Evolutionary conservation across 2,797 vertebrate species (phyloP), one percentile per base, ranked within the genome.

Genomic region (Lepilemur septentrionalis): DNA sequence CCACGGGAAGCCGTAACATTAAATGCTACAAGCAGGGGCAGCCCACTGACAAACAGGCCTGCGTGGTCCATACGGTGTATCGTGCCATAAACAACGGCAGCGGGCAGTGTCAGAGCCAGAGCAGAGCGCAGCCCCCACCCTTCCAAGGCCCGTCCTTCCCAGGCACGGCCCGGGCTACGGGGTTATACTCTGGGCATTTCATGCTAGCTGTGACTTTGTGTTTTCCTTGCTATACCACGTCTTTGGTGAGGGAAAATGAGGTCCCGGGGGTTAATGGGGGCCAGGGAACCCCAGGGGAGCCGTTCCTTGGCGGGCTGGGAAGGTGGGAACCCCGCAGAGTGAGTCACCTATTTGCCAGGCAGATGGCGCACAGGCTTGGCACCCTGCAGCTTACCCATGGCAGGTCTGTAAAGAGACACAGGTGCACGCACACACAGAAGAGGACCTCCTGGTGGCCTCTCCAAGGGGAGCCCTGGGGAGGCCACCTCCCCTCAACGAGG

Each of bases 81-180:
- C 46, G 94, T 72, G 72, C 96, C 97, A 96, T 95, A 98, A 98
- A 98, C 97, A 97, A 95, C 61, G 84, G 90, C 97, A 93, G 0
- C 80, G 41, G 95, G 93, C 96, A 97, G 69, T 17, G 15, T 63
- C 32, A 10, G 78, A 63, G 93, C 92, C 57, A 25, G 28, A n/a
- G 86, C 0, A 1, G 48, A 76, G 93, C 7, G 3, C 20, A 0
- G 72, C 11, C 91, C 84, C 75, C 25, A 73, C 73, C 82, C 65
- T 90, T n/a, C 3, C 20, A 20, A 48, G 73, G 57, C 57, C 52
- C 5, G 7, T 15, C 52, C 46, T 43, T n/a, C n/a, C 38, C 18
- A 38, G 2, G 28, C 17, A 22, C 5, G 1, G 15, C 70, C 46
- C 0, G 0, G 52, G 41, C 84, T 63, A 35, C 0, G 0, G 17